Percentiles rank a stretch among this genome's conserved stretches.
These are phyloP conservation scores for Thaumetopoea pityocampa DNA, from an alignment of 1,140 invertebrate genomes.

Conservation along the genomic window DNA sequence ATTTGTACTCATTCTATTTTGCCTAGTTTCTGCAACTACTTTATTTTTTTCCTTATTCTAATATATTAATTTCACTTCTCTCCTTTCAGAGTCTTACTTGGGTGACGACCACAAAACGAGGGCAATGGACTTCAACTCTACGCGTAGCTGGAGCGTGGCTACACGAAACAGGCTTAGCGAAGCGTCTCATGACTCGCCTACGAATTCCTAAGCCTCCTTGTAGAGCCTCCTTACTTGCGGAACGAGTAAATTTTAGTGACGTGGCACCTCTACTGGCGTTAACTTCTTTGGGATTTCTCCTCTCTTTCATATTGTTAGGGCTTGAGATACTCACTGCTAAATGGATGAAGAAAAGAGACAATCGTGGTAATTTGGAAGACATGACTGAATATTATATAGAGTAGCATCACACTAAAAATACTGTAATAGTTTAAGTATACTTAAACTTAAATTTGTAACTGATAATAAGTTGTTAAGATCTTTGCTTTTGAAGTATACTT, in stretches of 20 bases:
- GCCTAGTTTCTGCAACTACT: no score
- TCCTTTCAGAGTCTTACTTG: conserved; percentile 38
- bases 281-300: conserved; percentile 23
- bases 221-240: conserved; percentile 45
- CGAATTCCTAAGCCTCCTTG: conserved; percentile 43
- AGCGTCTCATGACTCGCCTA: conserved; percentile 33
- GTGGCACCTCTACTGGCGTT: conserved; percentile 33
- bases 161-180: conserved; percentile 39
- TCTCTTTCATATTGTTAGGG: conserved; percentile 35
- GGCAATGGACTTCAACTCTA: conserved; percentile 41
- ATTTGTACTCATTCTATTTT: conserved; percentile 1
- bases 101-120: conserved; percentile 39
- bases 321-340: conserved; percentile 35
- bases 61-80: no score
- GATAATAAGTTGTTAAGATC: not conserved
- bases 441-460: no score
- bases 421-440: not conserved
- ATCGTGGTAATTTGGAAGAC: not conserved
- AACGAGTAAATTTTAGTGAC: conserved; percentile 52
- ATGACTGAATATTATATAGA: not conserved
- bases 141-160: conserved; percentile 39
- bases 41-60: no score
- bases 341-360: conserved; percentile 12
- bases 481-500: no score
- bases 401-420: not conserved